phyloP scores from a whole-genome alignment of 2,888 invertebrate species.

The Harmothoe impar region DNA sequence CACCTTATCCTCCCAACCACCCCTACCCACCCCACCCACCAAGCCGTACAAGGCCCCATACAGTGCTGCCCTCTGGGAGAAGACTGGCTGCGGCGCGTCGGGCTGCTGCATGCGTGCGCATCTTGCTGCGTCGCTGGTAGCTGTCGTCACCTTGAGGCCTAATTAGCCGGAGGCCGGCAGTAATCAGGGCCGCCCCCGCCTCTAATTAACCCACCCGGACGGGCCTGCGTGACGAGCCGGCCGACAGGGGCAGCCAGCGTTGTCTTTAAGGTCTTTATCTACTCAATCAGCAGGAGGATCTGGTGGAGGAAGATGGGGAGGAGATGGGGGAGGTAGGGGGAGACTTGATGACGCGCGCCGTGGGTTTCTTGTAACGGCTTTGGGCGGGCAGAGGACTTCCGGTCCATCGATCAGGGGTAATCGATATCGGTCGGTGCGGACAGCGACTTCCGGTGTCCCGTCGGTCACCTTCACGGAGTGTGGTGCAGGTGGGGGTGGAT shows the following conservation, averaged over 20 bases:
- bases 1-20: not conserved
- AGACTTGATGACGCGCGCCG: not conserved
- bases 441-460: slow-evolving; percentile 20
- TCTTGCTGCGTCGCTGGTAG: not conserved
- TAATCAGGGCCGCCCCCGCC: slow-evolving; percentile 30
- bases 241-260: not conserved
- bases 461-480: slow-evolving; percentile 2
- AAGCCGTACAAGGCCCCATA: not conserved
- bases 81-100: not conserved
- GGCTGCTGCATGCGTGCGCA: not conserved
- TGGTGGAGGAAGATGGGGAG: not conserved
- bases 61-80: not conserved
- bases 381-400: not conserved
- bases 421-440: slow-evolving; percentile 43
- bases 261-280: slow-evolving; percentile 39
- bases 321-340: not conserved
- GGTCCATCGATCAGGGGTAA: slow-evolving; percentile 24
- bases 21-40: not conserved
- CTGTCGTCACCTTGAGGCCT: slow-evolving; percentile 50
- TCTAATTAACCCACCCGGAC: slow-evolving; percentile 33
- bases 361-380: slow-evolving; percentile 31
- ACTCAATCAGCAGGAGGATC: not conserved
- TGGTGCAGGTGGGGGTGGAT: not conserved
- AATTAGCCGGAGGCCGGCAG: slow-evolving; percentile 32
- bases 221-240: slow-evolving; percentile 18